These are phyloP conservation scores for Lagenorhynchus albirostris DNA, from an alignment of 2,113 vertebrate species.

Conservation along the genomic window DNA sequence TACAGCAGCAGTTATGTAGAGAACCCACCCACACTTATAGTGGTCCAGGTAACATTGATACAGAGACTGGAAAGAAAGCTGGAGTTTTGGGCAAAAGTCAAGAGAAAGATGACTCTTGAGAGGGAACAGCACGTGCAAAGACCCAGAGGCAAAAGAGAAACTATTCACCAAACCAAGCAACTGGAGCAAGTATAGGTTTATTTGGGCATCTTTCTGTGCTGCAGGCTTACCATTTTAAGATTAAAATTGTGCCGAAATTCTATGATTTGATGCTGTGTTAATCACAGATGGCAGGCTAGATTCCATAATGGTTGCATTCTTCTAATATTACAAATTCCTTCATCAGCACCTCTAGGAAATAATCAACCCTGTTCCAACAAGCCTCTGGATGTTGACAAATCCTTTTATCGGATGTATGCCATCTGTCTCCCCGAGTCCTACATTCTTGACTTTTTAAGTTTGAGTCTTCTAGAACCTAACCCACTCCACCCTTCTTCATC, in stretches of 20 bases:
- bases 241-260: constrained; percentile 1
- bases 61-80: background rate
- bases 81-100: background rate
- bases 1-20: background rate
- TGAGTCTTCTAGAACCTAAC: background rate
- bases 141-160: background rate
- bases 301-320: constrained; percentile 51
- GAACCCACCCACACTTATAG: background rate
- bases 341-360: constrained; percentile 55
- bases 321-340: constrained; percentile 48
- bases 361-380: constrained; percentile 22
- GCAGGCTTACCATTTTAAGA: background rate
- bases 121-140: background rate
- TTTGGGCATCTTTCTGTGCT: background rate
- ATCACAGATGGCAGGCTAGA: constrained; percentile 8
- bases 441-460: constrained; percentile 32
- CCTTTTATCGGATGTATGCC: background rate
- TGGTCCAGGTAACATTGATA: background rate
- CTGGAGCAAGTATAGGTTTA: background rate
- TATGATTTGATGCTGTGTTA: constrained; percentile 12
- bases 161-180: background rate
- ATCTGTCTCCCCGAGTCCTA: background rate
- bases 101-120: background rate
- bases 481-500: background rate
- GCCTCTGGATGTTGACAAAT: background rate